Percentiles rank a stretch among this genome's conserved stretches.
phyloP scores from a whole-genome alignment of 2,888 invertebrate species.

The Metallyticus violacea region DNA sequence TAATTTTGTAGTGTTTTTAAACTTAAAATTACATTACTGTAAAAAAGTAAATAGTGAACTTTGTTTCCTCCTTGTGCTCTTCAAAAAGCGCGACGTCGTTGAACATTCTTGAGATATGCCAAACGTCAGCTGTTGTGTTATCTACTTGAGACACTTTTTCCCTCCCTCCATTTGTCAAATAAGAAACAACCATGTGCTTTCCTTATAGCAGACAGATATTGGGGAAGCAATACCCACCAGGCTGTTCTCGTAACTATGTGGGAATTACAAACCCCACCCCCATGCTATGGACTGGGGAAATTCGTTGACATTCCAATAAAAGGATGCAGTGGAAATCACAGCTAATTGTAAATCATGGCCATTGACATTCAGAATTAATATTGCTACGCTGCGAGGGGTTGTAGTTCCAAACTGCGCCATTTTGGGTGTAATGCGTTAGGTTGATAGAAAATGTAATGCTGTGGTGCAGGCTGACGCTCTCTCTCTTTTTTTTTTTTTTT shows the following conservation, averaged over 20 bases:
- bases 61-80: too few species aligned
- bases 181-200: background rate
- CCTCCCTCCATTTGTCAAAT: too few species aligned
- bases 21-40: too few species aligned
- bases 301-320: background rate
- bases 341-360: conserved; percentile 14
- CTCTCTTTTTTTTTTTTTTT: background rate
- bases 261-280: background rate
- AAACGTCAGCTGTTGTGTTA: too few species aligned
- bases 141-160: too few species aligned
- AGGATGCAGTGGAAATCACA: background rate
- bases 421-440: background rate
- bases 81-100: too few species aligned
- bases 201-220: background rate
- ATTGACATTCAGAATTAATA: conserved; percentile 1
- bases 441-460: background rate
- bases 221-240: background rate
- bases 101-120: too few species aligned
- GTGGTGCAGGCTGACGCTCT: background rate
- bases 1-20: too few species aligned
- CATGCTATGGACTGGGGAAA: background rate
- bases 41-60: too few species aligned
- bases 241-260: background rate
- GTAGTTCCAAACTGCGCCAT: background rate
- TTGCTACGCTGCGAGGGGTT: background rate